Evolutionary conservation across 2,797 vertebrate species (phyloP), one percentile per base, ranked within the genome.

Genomic region (Crenichthys baileyi): DNA sequence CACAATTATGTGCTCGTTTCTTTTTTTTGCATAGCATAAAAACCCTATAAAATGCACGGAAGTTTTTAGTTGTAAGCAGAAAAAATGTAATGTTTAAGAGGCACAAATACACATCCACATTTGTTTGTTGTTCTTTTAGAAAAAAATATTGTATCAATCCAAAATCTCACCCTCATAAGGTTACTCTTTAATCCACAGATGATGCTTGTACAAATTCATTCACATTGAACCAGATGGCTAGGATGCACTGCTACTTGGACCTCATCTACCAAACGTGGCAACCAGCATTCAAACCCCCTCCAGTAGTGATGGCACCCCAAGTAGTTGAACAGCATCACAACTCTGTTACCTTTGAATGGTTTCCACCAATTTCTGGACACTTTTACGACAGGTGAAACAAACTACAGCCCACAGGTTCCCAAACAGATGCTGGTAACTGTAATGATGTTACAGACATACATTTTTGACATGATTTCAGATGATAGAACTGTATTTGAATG

Each of bases 241-340:
- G 98, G 90, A 99, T 99, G 98, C 98, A 99, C 90, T 99, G 98
- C 90, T 99, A 99, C 95, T 90, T 99, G 94, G 98, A 99, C 89
- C 96, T 99, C 0, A 95, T 98, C 79, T 99, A 99, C 91, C 98
- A 98, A 92, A 95, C 96, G 75, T 99, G 98, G 98, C 97, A 98
- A 89, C 96, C 96, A 0, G 90, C 79, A 39, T 95, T 95, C 87
- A 98, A 97, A 90, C 97, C 98, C 0, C 96, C 97, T 15, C 98
- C 97, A 0, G 88, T 99, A 5, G 96, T 97, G 0, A 96, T 99
- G 22, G 94, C 97, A 1, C 98, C 98, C 3, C 97, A 97, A 92
- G 96, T 98, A 0, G 96, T 98, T 73, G 95, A 96, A 85, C 97
- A 97, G 87, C 95, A 94, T 16, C 80, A 91, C 15, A 89, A 94